Conservation (phyloP, 2,888 invertebrate species). For the Aquatica leii region DNA sequence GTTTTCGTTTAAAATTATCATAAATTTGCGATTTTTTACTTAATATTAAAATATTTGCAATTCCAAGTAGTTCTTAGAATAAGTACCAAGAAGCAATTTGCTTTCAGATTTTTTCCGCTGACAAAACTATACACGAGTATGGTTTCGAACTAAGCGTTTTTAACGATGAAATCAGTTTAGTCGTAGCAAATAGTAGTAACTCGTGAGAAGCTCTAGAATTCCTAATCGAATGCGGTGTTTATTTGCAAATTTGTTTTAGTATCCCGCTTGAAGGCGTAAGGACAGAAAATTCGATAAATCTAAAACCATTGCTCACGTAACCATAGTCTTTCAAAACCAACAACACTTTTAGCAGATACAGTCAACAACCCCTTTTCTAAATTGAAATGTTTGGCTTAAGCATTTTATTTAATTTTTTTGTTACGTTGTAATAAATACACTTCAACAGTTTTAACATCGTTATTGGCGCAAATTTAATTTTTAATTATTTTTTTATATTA, state of each 20-base stretch:
- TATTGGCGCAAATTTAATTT: too few relatives aligned
- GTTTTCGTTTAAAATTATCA: too few relatives aligned
- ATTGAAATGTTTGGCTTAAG: constrained; percentile 16
- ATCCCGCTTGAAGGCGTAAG: constrained; percentile 7
- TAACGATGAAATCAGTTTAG: constrained; percentile 11
- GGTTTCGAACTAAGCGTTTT: not conserved
- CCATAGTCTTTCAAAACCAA: constrained; percentile 18
- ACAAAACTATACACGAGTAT: not conserved
- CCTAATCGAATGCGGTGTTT: constrained; percentile 14
- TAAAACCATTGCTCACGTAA: constrained; percentile 18
- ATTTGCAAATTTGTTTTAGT: constrained; percentile 11
- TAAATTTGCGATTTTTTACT: too few relatives aligned
- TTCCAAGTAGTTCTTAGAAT: constrained; percentile 1
- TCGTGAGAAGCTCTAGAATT: constrained; percentile 19
- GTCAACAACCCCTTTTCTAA: constrained; percentile 23
- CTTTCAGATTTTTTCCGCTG: not conserved
- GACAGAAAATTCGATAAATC: constrained; percentile 23
- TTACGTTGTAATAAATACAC: too few relatives aligned
- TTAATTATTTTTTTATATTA: too few relatives aligned
- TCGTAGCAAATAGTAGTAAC: not conserved
- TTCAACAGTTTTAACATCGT: too few relatives aligned
- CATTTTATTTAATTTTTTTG: not conserved
- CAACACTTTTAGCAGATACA: constrained; percentile 16
- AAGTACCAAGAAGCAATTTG: not conserved
- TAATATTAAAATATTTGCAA: constrained; percentile 1